These are phyloP conservation scores for Aromia moschata DNA, from an alignment of 2,888 invertebrate genomes.

Conservation along the genomic window DNA sequence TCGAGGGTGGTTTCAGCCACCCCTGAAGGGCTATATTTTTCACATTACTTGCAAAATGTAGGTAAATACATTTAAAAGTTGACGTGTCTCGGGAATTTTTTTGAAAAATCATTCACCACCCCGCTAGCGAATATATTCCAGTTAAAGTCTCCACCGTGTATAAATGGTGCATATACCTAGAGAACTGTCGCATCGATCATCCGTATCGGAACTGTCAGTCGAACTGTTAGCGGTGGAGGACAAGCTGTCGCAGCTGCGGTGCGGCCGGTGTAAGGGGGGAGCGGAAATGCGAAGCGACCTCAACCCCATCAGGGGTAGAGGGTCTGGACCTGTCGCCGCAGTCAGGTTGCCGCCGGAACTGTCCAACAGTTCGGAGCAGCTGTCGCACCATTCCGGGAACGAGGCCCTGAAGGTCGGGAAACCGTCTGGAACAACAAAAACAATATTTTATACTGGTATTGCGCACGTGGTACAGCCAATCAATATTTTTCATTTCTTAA, in stretches of 20 bases:
- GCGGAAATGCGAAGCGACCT: constrained; percentile 60
- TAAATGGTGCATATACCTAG: constrained; percentile 57
- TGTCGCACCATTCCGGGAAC: constrained; percentile 93
- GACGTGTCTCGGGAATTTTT: too few relatives aligned
- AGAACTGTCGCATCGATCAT: constrained; percentile 64
- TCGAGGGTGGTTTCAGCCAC: too few relatives aligned
- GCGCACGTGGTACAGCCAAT: too few relatives aligned
- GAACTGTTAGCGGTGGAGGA: constrained; percentile 62
- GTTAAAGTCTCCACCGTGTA: too few relatives aligned
- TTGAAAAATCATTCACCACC: too few relatives aligned
- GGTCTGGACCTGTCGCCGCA: constrained; percentile 52
- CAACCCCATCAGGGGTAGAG: constrained; percentile 59
- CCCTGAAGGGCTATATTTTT: too few relatives aligned
- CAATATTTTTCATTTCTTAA: too few relatives aligned
- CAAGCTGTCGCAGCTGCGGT: constrained; percentile 58
- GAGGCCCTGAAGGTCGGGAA: constrained; percentile 83
- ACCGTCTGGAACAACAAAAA: constrained; percentile 74
- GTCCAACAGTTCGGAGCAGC: constrained; percentile 68
- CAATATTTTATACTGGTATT: too few relatives aligned
- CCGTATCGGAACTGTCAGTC: constrained; percentile 62
- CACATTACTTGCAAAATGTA: too few relatives aligned
- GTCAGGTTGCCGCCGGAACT: constrained; percentile 47
- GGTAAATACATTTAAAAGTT: too few relatives aligned
- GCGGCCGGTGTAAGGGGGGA: constrained; percentile 53
- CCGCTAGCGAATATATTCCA: too few relatives aligned